A percentile compares a stretch with the other conserved stretches of the same genome.
Conservation (phyloP, 2,113 vertebrate genomes). For the Myiagra hebetior region DNA sequence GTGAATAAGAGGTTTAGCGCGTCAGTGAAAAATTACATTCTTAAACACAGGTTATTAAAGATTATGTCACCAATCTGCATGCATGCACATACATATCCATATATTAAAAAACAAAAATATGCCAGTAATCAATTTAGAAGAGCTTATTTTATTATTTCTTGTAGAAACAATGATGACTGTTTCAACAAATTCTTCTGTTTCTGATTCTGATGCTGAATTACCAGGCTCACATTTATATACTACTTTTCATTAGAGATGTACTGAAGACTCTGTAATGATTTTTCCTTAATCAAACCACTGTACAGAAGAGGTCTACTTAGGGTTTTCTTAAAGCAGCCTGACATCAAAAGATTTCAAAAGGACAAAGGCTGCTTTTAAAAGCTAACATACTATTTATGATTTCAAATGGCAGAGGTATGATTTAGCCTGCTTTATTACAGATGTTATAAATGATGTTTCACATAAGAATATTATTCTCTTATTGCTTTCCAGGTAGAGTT, state of each 20-base stretch:
- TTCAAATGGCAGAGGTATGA: constrained; percentile 30
- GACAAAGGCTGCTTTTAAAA: constrained; percentile 28
- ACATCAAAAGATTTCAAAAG: constrained; percentile 43
- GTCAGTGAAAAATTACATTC: neutral
- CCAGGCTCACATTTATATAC: neutral
- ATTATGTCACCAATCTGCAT: neutral
- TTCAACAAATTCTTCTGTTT: constrained; percentile 8
- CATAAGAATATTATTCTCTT: constrained; percentile 1
- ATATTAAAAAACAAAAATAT: neutral
- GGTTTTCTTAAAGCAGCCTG: constrained; percentile 11
- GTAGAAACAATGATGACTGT: neutral
- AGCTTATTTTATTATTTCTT: neutral
- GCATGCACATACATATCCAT: neutral
- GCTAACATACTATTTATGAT: neutral
- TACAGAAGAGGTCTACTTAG: neutral
- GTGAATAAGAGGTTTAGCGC: neutral
- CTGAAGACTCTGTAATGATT: neutral
- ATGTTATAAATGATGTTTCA: constrained; percentile 17
- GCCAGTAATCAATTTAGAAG: neutral
- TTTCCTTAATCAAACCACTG: constrained; percentile 3
- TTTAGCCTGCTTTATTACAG: constrained; percentile 38
- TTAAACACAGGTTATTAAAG: neutral
- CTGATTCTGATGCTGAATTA: neutral
- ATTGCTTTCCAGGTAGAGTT: constrained; percentile 45
- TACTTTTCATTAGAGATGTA: neutral